Evolutionary conservation across 2,888 invertebrate species (phyloP), one percentile per base, ranked within the genome.

Genomic region (Nipponacmea schrenckii): DNA sequence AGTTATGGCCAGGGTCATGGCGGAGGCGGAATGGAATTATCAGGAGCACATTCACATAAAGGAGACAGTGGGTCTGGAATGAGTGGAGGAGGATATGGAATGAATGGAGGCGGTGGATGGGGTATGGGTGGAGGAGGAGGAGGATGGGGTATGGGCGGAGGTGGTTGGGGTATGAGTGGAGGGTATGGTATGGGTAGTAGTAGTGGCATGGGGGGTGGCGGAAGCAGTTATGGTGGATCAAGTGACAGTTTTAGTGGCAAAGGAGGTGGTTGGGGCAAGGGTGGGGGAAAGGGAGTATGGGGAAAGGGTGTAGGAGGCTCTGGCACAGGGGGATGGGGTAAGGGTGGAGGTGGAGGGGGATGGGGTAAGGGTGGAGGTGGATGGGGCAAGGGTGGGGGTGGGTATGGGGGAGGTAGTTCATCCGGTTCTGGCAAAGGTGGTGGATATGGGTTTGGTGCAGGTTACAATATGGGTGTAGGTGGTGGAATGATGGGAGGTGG

Each of bases 261-360:
- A 31, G 31, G 31, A 31, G 62, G 62, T 2, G 24, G 62, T n/a
- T 45, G 56, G 15, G 27, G 56, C 7, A 12, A 56, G 10, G 56
- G 56, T 2, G 24, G 8, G 12, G 56, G 56, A 10, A 27, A n/a
- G 17, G 62, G 20, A 2, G 68, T 8, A 12, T 24, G 20, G 10
- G 66, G 44, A 15, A 20, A 26, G 17, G 64, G 72, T 72, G 63
- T 74, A 67, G 24, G 64, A 74, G 50, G 71, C 31, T n/a, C 56
- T 24, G 44, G 31, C 5, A 39, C n/a, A 3, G 63, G 48, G 3
- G 27, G 64, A 31, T 46, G 69, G 62, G 27, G 73, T 56, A n/a
- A 72, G 66, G 44, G 72, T n/a, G 14, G 71, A 68, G 31, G 64
- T 48, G 7, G 64, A 39, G 56, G 31, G 5, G 48, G 66, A 20